Evolutionary conservation across 2,113 vertebrate genomes (phyloP), one percentile per base, ranked within the genome.

Genomic region (Mesoclemmys tuberculata): DNA sequence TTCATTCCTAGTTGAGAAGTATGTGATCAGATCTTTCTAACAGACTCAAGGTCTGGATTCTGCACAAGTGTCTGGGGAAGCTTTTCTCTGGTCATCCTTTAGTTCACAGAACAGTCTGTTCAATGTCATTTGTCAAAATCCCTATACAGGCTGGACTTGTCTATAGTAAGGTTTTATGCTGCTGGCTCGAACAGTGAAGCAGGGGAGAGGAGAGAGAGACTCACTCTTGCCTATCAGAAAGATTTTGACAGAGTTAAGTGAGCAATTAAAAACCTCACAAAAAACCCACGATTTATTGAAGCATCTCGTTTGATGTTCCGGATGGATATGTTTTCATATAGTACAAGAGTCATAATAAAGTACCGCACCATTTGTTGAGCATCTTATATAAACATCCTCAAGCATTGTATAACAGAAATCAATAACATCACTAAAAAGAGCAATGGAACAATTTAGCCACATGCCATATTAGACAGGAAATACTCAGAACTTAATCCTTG

Each of bases 331-430:
- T 96, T 91, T 74, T 8, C 51, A 88, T 95, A 74, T 97, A 46
- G 46, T 46, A 46, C 5, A 46, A 46, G 46, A 46, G 46, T 46
- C 46, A 56, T 16, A 85, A n/a, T 79, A 92, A 81, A 81, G 35
- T 51, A 95, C 85, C 91, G 94, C 94, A 71, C 49, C 88, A 52
- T 94, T 93, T 93, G 90, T 89, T 96, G 71, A 88, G 48, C 68
- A 96, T 92, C 94, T 94, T 96, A 93, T 88, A 81, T 82, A 95
- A 97, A 94, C 84, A 88, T 77, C 27, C 41, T 26, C n/a, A 81
- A 85, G 82, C 84, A 94, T 75, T 90, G 80, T 87, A 80, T 80
- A 97, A 91, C 29, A 88, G 80, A 96, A 97, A 95, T 88, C 81
- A 96, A 97, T 95, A 95, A 88, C 41, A 78, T 49, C 7, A 61